phyloP scores from a whole-genome alignment of 2,113 vertebrate genomes.

The Ivindomyrus marchei region DNA sequence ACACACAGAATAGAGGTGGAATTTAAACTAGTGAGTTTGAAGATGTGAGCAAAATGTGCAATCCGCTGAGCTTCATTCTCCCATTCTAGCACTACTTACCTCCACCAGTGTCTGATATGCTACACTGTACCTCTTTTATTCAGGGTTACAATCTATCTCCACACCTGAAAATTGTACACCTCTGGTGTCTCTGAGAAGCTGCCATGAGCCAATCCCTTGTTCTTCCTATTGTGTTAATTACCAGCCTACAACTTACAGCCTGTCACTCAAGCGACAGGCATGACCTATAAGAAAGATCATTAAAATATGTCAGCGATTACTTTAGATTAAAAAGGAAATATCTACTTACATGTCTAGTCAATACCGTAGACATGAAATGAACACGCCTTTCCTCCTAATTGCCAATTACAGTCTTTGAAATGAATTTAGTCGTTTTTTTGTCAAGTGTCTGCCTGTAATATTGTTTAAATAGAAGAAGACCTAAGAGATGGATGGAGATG shows the following conservation, averaged over 20 bases:
- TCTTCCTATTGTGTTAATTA: conserved; percentile 7
- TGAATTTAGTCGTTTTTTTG: neutral
- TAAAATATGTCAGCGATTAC: neutral
- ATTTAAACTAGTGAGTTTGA: neutral
- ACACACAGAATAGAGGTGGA: neutral
- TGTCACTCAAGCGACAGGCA: neutral
- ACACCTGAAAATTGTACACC: neutral
- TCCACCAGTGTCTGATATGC: neutral
- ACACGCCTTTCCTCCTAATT: neutral
- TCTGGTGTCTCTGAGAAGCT: neutral
- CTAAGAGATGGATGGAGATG: neutral
- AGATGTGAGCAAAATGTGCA: neutral
- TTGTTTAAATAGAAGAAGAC: neutral
- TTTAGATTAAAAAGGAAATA: conserved; percentile 3
- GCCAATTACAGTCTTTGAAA: neutral
- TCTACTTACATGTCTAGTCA: neutral
- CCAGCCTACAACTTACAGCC: neutral
- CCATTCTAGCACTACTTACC: neutral
- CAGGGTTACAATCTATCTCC: no score
- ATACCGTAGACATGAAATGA: neutral
- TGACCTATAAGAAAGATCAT: neutral
- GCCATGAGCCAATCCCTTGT: neutral
- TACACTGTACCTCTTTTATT: neutral
- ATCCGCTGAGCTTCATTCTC: no score
- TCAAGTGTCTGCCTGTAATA: neutral